Base-by-base conservation (phyloP, 2,113 vertebrate genomes). In the Tragelaphus scriptus region DNA sequence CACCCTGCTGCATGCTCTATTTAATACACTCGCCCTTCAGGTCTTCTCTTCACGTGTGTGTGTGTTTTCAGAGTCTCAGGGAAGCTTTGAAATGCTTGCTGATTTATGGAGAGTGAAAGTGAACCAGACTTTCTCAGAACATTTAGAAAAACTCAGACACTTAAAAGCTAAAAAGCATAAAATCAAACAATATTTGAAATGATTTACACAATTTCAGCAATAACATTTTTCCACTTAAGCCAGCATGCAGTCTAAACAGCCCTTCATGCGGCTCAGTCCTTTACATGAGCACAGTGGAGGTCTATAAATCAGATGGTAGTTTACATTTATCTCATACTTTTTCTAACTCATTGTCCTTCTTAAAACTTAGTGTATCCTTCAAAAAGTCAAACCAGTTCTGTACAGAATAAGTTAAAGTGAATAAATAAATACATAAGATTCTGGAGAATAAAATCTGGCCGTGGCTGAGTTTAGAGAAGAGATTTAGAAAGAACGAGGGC, bases 101-200 rank as follows among this genome's bases (percentile, higher is more conserved):
- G 95, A 97, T 97, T 98, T 95, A 98, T 98, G 94, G 90, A 93
- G 92, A 94, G 80, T 97, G 92, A 98, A 98, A 94, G 90, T 84
- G 95, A 90, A 75, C 97, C 65, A 97, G 97, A 88, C 94, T 92
- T 95, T 97, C 95, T 85, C 96, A 93, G 89, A 98, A 47, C 0
- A 12, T 97, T 98, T 96, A 97, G 94, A 94, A 94, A 98, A 93
- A 40, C 92, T 61, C 40, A 68, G 85, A 81, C 91, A 61, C 81
- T 98, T 97, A 90, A 75, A 97, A 98, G 86, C 91, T 82, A 87
- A 96, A 97, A 91, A 44, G 95, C 92, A 96, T 82, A 87, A 96
- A 98, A 89, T 95, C 94, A 98, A 98, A 96, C 55, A 97, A 36
- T 97, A 90, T 97, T 94, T 97, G 84, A 95, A 85, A 84, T 98